Evolutionary conservation across 2,888 invertebrate genomes (phyloP).

Genomic region (Microplitis deprimator): DNA sequence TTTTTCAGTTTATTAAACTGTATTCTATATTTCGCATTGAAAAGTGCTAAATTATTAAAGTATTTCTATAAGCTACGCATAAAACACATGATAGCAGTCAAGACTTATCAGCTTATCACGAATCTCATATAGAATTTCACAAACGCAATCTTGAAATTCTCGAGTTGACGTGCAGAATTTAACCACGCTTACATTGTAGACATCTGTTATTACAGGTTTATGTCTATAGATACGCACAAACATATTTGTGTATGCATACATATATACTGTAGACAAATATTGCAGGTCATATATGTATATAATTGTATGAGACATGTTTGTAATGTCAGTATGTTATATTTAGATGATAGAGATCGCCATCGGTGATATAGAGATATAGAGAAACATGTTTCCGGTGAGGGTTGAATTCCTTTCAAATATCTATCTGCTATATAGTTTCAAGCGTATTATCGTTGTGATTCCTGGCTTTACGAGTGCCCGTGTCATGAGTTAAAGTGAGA

Average conservation of each 20-base stretch:
- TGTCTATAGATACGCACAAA: neutral
- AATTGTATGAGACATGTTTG: constrained; percentile 8
- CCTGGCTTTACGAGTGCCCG: constrained; percentile 19
- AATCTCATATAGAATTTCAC: neutral
- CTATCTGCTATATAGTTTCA: constrained; percentile 24
- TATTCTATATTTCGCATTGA: neutral
- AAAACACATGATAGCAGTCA: neutral
- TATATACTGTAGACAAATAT: neutral
- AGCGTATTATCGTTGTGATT: constrained; percentile 27
- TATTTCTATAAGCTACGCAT: constrained; percentile 35
- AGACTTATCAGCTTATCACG: neutral
- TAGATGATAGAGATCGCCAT: constrained; percentile 21
- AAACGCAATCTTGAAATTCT: neutral
- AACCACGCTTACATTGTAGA: neutral
- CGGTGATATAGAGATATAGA: constrained; percentile 1
- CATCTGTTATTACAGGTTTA: neutral
- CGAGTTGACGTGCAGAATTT: neutral
- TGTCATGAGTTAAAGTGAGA: constrained; percentile 15
- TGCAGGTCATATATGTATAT: neutral
- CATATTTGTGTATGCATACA: neutral
- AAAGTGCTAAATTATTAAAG: constrained; percentile 56
- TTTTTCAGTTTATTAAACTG: too few relatives aligned
- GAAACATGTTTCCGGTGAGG: constrained; percentile 8
- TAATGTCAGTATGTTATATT: constrained; percentile 19
- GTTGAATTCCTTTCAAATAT: constrained; percentile 38